phyloP scores from a whole-genome alignment of 1,140 invertebrate genomes.

The Schmidtea mediterranea region DNA sequence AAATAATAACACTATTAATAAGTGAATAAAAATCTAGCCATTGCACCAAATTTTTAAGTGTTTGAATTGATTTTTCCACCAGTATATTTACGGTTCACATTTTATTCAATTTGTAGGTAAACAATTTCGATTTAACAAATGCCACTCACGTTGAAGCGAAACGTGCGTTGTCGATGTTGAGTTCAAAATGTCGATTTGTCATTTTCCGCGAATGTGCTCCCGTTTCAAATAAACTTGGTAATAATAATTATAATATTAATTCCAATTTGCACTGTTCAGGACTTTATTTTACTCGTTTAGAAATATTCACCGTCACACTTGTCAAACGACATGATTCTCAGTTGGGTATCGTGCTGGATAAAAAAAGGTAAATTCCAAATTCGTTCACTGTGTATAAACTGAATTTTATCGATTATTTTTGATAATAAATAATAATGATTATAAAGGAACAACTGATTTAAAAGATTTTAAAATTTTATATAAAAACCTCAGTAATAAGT shows the following conservation, averaged over 20 bases:
- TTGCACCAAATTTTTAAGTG: too few species aligned
- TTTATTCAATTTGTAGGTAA: conserved; percentile 16
- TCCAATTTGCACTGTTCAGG: conserved; percentile 12
- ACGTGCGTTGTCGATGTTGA: conserved; percentile 15
- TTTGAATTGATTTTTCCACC: too few species aligned
- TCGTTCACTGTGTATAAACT: conserved; percentile 24
- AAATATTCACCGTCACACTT: conserved; percentile 26
- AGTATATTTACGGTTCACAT: too few species aligned
- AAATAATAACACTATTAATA: too few species aligned
- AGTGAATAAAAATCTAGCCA: too few species aligned
- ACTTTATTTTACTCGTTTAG: conserved; percentile 10
- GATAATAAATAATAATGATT: too few species aligned
- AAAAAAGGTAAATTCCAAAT: conserved; percentile 18
- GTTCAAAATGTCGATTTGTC: conserved; percentile 19
- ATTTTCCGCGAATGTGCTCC: conserved; percentile 24
- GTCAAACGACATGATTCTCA: conserved; percentile 24
- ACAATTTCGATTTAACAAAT: conserved; percentile 22
- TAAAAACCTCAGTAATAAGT: too few species aligned
- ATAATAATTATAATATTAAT: too few species aligned
- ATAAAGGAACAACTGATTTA: too few species aligned
- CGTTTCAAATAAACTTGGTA: conserved; percentile 18
- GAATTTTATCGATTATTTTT: conserved; percentile 28
- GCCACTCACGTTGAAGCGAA: conserved; percentile 19
- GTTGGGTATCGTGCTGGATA: conserved; percentile 28
- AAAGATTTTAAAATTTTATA: too few species aligned